phyloP scores from a whole-genome alignment of 2,888 invertebrate genomes.

The Heliconius erato region DNA sequence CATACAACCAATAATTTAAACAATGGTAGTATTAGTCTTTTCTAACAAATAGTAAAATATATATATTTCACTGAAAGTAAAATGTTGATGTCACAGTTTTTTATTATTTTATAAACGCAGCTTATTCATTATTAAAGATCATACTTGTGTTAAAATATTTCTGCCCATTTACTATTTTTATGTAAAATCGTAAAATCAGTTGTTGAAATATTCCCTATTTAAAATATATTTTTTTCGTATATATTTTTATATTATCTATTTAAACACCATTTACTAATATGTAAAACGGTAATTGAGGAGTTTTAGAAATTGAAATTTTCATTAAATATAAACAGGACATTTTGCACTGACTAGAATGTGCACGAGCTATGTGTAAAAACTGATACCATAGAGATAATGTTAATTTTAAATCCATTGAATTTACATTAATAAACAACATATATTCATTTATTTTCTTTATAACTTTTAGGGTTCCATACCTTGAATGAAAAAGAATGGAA shows the following conservation, averaged over 20 bases:
- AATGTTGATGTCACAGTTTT: not conserved
- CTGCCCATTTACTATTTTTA: not conserved
- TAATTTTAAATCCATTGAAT: not conserved
- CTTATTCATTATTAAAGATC: not conserved
- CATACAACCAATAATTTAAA: not conserved
- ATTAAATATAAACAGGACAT: constrained; percentile 6
- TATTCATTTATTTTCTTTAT: not conserved
- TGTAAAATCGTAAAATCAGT: not conserved
- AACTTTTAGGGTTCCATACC: not conserved
- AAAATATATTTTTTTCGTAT: too few relatives aligned
- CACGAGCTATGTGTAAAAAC: not conserved
- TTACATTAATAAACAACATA: not conserved
- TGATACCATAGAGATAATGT: not conserved
- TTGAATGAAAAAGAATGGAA: too few relatives aligned
- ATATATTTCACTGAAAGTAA: not conserved
- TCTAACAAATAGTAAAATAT: not conserved
- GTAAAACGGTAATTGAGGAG: not conserved
- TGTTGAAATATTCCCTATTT: not conserved
- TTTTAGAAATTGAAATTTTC: not conserved
- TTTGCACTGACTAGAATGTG: constrained; percentile 20
- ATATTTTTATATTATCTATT: too few relatives aligned
- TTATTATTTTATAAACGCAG: not conserved
- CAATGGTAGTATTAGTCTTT: not conserved
- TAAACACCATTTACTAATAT: not conserved
- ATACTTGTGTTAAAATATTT: not conserved